Conservation (phyloP, 2,888 invertebrate genomes). For the Augochlorella aurata region DNA sequence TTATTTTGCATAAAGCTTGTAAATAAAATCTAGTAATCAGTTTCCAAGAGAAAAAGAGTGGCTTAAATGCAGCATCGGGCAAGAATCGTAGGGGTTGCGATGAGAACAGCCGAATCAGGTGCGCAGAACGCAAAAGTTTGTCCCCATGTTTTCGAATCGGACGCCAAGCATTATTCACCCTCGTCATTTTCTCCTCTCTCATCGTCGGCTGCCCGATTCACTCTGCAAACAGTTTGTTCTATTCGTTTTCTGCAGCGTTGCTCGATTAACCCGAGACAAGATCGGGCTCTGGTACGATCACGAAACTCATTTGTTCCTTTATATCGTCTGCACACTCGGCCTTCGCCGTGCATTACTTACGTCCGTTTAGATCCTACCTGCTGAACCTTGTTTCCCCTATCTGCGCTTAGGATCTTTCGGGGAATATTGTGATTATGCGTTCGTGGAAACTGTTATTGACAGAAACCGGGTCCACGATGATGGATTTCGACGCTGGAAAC, state of each 20-base stretch:
- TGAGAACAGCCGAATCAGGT: not conserved
- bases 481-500: slow-evolving; percentile 15
- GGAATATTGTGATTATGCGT: slow-evolving; percentile 56
- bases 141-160: slow-evolving; percentile 44
- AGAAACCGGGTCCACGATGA: slow-evolving; percentile 21
- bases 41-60: no score
- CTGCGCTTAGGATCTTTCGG: slow-evolving; percentile 51
- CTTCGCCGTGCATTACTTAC: slow-evolving; percentile 62
- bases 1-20: no score
- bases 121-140: slow-evolving; percentile 44
- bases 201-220: slow-evolving; percentile 39
- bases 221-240: slow-evolving; percentile 46
- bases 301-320: slow-evolving; percentile 73
- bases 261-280: slow-evolving; percentile 72
- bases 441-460: slow-evolving; percentile 58
- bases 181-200: slow-evolving; percentile 52
- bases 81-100: not conserved
- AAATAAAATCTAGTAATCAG: no score
- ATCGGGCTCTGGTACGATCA: slow-evolving; percentile 71
- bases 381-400: slow-evolving; percentile 51
- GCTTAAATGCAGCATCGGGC: no score
- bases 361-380: slow-evolving; percentile 66
- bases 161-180: slow-evolving; percentile 56
- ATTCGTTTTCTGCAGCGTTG: slow-evolving; percentile 65
- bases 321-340: slow-evolving; percentile 61